Evolutionary conservation across 2,888 invertebrate genomes (phyloP).

Genomic region (Candidula unifasciata): DNA sequence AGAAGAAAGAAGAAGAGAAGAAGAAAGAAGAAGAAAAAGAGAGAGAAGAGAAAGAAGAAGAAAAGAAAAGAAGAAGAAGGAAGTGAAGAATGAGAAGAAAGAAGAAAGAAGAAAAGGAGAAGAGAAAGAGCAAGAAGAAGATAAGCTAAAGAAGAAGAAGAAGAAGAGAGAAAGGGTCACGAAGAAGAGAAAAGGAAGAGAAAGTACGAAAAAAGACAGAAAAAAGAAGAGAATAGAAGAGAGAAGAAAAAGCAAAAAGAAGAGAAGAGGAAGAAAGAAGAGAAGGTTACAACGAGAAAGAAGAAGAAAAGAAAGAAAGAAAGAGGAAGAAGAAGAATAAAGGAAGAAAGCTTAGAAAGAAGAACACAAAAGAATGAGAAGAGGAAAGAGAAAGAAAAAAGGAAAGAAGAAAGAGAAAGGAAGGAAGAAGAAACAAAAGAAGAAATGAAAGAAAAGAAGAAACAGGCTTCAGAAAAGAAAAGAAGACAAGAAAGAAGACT

Average conservation of each 20-base stretch:
- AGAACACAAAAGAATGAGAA: not conserved
- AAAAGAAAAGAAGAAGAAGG: not conserved
- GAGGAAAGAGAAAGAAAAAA: not conserved
- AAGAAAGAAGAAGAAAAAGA: not conserved
- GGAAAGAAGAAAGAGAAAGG: too few species aligned
- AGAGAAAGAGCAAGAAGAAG: not conserved
- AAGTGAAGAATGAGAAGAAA: not conserved
- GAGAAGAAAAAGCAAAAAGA: not conserved
- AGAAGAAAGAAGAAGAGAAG: too few species aligned
- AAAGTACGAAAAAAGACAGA: not conserved
- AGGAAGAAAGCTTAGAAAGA: not conserved
- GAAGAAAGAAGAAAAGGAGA: not conserved
- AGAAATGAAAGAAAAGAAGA: not conserved
- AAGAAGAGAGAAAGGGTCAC: not conserved
- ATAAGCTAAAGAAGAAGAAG: not conserved
- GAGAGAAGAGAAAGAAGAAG: slow-evolving; percentile 15
- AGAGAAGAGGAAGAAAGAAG: not conserved
- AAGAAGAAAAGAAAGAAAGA: not conserved
- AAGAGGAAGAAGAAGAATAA: not conserved
- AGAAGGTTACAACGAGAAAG: not conserved
- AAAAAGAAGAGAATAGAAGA: not conserved
- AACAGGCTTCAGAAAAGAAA: not conserved
- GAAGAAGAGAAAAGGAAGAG: not conserved
- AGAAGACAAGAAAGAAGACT: too few species aligned
- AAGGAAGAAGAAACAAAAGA: slow-evolving; percentile 3